Evolutionary conservation across 2,113 vertebrate genomes (phyloP), one percentile per base, ranked within the genome.

Genomic region (Archilochus colubris): DNA sequence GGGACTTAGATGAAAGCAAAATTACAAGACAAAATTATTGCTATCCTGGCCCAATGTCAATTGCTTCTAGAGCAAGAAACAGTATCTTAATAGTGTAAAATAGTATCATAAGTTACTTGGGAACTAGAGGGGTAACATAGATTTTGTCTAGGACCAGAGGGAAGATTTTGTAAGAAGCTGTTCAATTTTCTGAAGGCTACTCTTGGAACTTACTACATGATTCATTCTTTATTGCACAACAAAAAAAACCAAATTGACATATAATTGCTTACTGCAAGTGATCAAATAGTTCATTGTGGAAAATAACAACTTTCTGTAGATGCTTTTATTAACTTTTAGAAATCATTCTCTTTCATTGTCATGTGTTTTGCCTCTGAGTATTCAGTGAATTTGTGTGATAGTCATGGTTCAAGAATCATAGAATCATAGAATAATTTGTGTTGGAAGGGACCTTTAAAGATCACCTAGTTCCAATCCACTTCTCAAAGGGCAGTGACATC

Each of bases 401-500:
- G 2, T 59, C 6, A 7, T 18, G 10, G 16, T 53, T 87, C 15
- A 75, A 81, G 14, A 61, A 46, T 50, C 14, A 36, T 21, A 44
- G 28, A 88, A 40, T 69, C 12, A 19, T 24, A 68, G 21, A 31
- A 38, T 31, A 6, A 1, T 38, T 82, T 79, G 20, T 0, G 3
- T 66, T 79, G 20, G 12, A 90, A 57, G 22, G 6, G 2, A 25
- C 3, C 15, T 20, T 55, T 55, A 55, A 76, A 25, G 20, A n/a
- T 46, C 30, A 22, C 13, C 9, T 43, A 31, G 3, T 66, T 87
- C 6, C 18, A 40, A 25, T 55, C 1, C 2, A 7, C 14, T 3
- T 30, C 36, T 7, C 13, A 13, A 6, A 2, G 4, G 6, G 24
- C 11, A 40, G 8, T 7, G 12, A 33, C 4, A n/a, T 6, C 6